Percentiles rank a stretch among this genome's conserved stretches.
Evolutionary conservation across 2,888 invertebrate species (phyloP).

Genomic region (Drosophila neonasuta): DNA sequence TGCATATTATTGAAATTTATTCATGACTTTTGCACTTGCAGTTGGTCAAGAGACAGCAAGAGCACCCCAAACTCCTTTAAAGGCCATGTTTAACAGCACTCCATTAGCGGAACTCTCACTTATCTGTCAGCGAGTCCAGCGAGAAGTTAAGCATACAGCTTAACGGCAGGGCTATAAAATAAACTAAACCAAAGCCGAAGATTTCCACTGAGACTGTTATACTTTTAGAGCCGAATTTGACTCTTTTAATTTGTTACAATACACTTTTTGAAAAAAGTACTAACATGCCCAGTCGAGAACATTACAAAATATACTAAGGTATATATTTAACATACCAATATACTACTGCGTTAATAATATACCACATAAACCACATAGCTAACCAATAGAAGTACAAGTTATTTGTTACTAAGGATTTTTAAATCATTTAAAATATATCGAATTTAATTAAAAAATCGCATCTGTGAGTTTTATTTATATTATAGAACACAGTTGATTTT

Average conservation of each 20-base stretch:
- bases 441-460: no score
- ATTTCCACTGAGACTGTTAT: slow-evolving; percentile 4
- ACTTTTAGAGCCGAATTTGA: slow-evolving; percentile 3
- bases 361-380: no score
- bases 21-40: slow-evolving; percentile 54
- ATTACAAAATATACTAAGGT: no score
- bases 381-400: no score
- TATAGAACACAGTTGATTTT: no score
- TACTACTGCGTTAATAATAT: no score
- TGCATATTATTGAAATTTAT: slow-evolving; percentile 64
- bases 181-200: neutral
- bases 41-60: slow-evolving; percentile 25
- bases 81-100: slow-evolving; percentile 1
- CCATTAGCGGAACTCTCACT: neutral
- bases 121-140: neutral
- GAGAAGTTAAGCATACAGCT: neutral
- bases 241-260: neutral
- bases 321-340: no score
- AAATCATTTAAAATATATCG: no score
- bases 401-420: no score
- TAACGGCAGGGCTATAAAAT: neutral
- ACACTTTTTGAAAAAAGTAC: neutral
- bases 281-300: no score
- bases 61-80: slow-evolving; percentile 8
- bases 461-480: no score